Percentiles rank a stretch among this genome's conserved stretches.
phyloP scores from a whole-genome alignment of 2,113 vertebrate species.

The Corythaixoides concolor region DNA sequence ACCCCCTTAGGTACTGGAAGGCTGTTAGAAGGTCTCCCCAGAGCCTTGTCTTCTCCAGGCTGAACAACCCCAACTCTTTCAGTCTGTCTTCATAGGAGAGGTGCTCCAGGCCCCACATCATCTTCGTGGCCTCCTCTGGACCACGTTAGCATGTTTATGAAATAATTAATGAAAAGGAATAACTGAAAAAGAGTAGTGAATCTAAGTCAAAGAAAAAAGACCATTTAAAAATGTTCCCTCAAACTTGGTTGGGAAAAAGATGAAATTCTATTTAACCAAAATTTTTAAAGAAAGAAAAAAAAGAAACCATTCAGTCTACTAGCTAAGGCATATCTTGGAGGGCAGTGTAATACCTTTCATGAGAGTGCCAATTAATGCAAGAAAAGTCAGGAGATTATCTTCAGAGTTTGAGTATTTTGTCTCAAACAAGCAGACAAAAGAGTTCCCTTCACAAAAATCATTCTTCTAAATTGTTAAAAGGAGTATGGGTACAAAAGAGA shows the following conservation, averaged over 20 bases:
- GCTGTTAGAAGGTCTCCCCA: no score
- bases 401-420: background rate
- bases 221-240: background rate
- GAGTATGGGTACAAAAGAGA: background rate
- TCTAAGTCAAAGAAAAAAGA: background rate
- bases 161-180: background rate
- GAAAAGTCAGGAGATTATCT: background rate
- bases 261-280: background rate
- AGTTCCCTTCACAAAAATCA: background rate
- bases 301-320: background rate
- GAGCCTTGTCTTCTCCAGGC: no score
- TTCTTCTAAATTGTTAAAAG: background rate
- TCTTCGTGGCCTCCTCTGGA: no score
- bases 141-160: background rate
- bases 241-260: background rate
- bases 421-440: background rate
- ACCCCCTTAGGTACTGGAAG: no score
- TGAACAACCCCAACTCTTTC: no score
- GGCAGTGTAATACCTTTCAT: background rate
- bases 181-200: background rate
- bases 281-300: background rate
- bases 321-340: background rate
- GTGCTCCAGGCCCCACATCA: no score
- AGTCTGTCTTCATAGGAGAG: no score
- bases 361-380: background rate